phyloP scores from a whole-genome alignment of 2,888 invertebrate genomes.

The Homarus gammarus region DNA sequence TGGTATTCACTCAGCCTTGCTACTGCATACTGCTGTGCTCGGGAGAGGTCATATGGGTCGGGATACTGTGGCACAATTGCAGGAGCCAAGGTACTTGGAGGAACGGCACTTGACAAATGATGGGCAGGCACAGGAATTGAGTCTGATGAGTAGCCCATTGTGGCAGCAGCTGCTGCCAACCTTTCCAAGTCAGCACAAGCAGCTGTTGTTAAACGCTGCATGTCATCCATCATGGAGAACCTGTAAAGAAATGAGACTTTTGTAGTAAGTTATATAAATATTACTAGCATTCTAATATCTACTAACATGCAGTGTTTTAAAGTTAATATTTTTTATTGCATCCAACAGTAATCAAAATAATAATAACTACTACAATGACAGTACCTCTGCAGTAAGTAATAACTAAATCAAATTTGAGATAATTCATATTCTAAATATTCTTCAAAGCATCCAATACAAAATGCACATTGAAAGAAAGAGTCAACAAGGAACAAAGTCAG shows the following conservation, averaged over 20 bases:
- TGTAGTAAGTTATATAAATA: no score
- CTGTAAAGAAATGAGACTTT: conserved; percentile 5
- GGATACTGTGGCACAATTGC: conserved; percentile 71
- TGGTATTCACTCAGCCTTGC: conserved; percentile 62
- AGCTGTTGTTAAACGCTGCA: conserved; percentile 62
- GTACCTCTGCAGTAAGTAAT: background rate
- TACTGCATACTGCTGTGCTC: conserved; percentile 65
- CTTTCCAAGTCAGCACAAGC: conserved; percentile 71
- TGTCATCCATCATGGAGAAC: conserved; percentile 48
- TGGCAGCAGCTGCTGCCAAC: conserved; percentile 72
- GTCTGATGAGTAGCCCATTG: conserved; percentile 72
- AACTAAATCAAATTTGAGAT: background rate
- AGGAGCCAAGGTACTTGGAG: conserved; percentile 52
- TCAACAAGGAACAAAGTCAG: conserved; percentile 58
- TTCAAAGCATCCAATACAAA: background rate
- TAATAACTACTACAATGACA: background rate
- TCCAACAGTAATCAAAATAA: background rate
- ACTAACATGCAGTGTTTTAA: background rate
- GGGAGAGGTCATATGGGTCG: conserved; percentile 70
- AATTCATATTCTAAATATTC: background rate
- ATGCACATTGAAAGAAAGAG: background rate
- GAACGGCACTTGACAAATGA: conserved; percentile 50
- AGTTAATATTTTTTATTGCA: background rate
- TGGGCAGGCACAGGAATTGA: conserved; percentile 61
- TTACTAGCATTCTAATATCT: background rate